phyloP scores from a whole-genome alignment of 2,888 invertebrate genomes.

The Ophion costatus region DNA sequence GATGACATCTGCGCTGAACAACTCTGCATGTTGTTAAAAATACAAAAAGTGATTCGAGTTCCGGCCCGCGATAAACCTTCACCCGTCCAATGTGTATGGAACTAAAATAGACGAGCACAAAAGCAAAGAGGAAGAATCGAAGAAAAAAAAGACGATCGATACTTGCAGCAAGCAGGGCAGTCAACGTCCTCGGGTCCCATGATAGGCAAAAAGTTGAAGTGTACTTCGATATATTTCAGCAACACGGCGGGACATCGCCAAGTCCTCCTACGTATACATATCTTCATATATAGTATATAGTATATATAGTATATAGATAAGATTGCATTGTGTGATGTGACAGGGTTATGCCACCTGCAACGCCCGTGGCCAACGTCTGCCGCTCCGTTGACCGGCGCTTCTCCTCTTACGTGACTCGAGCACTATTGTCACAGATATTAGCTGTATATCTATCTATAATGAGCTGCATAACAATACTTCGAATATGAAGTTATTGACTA shows the following conservation, averaged over 20 bases:
- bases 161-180: slow-evolving; percentile 58
- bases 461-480: slow-evolving; percentile 2
- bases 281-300: not conserved
- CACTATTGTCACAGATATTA: slow-evolving; percentile 13
- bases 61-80: slow-evolving; percentile 8
- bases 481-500: not conserved
- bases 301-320: not conserved
- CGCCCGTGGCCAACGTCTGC: slow-evolving; percentile 33
- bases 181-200: slow-evolving; percentile 50
- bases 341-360: slow-evolving; percentile 41
- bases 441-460: not conserved
- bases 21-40: slow-evolving; percentile 14
- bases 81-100: not conserved
- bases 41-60: slow-evolving; percentile 1
- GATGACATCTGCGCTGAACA: not conserved
- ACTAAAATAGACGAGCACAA: not conserved
- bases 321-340: slow-evolving; percentile 3
- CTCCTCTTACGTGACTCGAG: not conserved
- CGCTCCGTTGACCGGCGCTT: slow-evolving; percentile 44
- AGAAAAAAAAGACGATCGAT: slow-evolving; percentile 16
- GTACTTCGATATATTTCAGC: not conserved
- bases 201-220: slow-evolving; percentile 5
- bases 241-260: slow-evolving; percentile 17
- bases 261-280: not conserved
- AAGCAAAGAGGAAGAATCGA: not conserved